Percentiles rank a stretch among this genome's conserved stretches.
Conservation (phyloP, 2,113 vertebrate species). For the Sterrhoptilus dennistouni region DNA sequence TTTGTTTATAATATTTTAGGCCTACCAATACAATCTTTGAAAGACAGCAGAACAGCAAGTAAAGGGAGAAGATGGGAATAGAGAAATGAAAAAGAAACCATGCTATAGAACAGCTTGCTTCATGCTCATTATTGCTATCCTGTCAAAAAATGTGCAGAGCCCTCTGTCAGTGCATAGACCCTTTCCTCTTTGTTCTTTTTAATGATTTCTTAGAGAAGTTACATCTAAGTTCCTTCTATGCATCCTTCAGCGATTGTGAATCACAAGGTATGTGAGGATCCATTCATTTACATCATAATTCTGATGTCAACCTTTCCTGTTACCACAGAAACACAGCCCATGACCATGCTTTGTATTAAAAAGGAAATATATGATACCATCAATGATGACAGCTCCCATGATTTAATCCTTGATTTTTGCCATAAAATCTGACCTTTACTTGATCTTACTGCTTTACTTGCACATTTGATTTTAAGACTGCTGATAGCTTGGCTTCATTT, state of each 20-base stretch:
- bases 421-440: constrained; percentile 50
- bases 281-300: constrained; percentile 56
- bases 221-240: background rate
- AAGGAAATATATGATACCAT: constrained; percentile 29
- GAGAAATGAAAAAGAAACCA: background rate
- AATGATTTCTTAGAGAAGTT: constrained; percentile 28
- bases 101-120: background rate
- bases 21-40: background rate
- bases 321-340: constrained; percentile 50
- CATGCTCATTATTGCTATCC: constrained; percentile 22
- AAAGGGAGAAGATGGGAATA: background rate
- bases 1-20: background rate
- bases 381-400: constrained; percentile 23
- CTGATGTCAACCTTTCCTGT: constrained; percentile 12
- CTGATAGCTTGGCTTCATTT: constrained; percentile 22
- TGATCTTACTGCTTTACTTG: constrained; percentile 36
- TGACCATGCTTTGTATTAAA: constrained; percentile 26
- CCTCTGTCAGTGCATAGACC: background rate
- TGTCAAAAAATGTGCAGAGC: background rate
- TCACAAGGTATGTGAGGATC: background rate
- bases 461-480: constrained; percentile 24
- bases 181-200: constrained; percentile 48
- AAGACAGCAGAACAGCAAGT: background rate
- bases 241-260: constrained; percentile 11
- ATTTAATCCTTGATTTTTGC: constrained; percentile 54